Evolutionary conservation across 2,888 invertebrate species (phyloP).

Genomic region (Drosophila lacicola): DNA sequence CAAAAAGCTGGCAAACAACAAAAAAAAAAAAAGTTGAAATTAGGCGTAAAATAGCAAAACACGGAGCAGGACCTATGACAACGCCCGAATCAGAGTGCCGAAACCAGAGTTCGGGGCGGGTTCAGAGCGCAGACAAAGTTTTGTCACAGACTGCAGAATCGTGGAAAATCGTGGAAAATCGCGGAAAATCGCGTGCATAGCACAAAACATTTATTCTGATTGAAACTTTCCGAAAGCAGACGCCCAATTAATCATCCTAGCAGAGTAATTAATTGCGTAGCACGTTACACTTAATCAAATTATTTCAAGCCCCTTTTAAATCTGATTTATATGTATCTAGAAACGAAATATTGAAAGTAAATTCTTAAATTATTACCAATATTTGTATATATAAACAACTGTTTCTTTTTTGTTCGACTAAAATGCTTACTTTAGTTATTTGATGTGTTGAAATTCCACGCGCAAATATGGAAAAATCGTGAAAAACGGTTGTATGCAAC

Average conservation of each 20-base stretch:
- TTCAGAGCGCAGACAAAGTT: constrained; percentile 1
- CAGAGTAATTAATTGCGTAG: not conserved
- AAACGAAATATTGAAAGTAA: too few species aligned
- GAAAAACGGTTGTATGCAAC: too few species aligned
- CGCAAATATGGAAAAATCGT: too few species aligned
- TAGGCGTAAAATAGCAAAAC: constrained; percentile 49
- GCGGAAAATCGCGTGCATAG: constrained; percentile 23
- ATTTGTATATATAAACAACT: too few species aligned
- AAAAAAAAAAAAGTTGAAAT: constrained; percentile 52
- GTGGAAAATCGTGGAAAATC: constrained; percentile 19
- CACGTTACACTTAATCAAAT: too few species aligned
- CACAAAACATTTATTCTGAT: constrained; percentile 19
- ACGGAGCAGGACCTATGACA: constrained; percentile 3
- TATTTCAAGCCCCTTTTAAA: too few species aligned
- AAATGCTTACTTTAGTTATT: too few species aligned
- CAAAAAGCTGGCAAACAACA: constrained; percentile 23
- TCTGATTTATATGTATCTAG: too few species aligned
- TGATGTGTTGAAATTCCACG: too few species aligned
- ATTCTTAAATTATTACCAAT: too few species aligned
- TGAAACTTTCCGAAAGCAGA: constrained; percentile 6
- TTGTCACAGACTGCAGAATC: constrained; percentile 16
- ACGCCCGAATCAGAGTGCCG: constrained; percentile 1
- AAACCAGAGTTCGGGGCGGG: not conserved
- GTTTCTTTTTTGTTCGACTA: too few species aligned
- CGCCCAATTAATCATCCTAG: constrained; percentile 15